These are phyloP conservation scores for Oncorhynchus mykiss DNA, from an alignment of 2,113 vertebrate genomes.

Conservation along the genomic window DNA sequence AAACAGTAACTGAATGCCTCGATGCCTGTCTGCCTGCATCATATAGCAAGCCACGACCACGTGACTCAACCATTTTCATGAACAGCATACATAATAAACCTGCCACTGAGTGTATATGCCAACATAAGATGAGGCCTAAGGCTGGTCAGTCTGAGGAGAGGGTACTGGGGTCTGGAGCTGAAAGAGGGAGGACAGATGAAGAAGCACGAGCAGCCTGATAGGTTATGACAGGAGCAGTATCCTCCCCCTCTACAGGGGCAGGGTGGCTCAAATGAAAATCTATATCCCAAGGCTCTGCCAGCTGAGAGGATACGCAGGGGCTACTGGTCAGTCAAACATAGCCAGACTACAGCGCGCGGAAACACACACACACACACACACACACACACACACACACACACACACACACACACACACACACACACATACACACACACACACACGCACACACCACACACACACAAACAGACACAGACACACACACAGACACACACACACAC, in stretches of 20 bases:
- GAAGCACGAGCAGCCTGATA: background rate
- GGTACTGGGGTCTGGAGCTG: background rate
- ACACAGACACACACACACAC: too few relatives aligned
- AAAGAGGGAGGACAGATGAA: background rate
- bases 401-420: too few relatives aligned
- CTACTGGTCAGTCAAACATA: background rate
- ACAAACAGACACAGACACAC: too few relatives aligned
- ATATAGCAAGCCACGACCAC: too few relatives aligned
- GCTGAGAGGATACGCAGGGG: conserved; percentile 13
- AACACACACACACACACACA: background rate
- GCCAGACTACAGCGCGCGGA: background rate
- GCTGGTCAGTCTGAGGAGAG: background rate
- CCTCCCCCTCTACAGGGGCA: background rate
- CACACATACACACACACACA: too few relatives aligned
- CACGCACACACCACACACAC: too few relatives aligned
- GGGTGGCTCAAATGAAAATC: conserved; percentile 2
- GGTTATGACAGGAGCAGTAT: conserved; percentile 3
- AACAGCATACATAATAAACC: too few relatives aligned
- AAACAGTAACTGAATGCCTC: too few relatives aligned
- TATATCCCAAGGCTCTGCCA: background rate
- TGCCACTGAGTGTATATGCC: too few relatives aligned
- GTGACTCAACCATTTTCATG: too few relatives aligned
- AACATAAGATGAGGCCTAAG: background rate
- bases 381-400: background rate
- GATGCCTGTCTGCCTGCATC: too few relatives aligned